Base-by-base conservation (phyloP, 2,888 invertebrate genomes). In the Stenotaenia linearis region DNA sequence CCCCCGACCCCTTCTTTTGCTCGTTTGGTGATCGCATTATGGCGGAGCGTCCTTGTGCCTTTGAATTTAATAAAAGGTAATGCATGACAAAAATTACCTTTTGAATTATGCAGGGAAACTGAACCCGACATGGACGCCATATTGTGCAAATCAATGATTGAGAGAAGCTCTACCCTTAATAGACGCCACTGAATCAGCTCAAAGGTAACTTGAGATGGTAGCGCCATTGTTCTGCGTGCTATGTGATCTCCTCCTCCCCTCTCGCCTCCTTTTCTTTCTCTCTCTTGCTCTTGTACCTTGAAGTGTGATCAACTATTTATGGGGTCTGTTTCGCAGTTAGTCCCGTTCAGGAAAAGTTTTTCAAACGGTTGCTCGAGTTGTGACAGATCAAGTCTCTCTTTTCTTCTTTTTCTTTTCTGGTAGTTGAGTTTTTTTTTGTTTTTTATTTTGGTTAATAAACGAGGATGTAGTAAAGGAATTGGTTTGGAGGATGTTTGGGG, bases 1-100 rank as follows among this genome's bases (percentile, higher is more conserved):
- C 69, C 23, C 69, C 69, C 69, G 50, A 50, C 50, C 50, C 40
- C 50, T n/a, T 50, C 18, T n/a, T 69, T 69, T 69, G 69, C 69
- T 69, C 69, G 69, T 69, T 69, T 69, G 69, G 69, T 69, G 69
- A 69, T 69, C 69, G 69, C 69, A 69, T 69, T 69, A 69, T 69
- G 69, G 69, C 69, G 69, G 69, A 69, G 69, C 69, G 69, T 69
- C 69, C 69, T 69, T 69, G 69, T 69, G 69, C 69, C 69, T 69
- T 69, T 69, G 69, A 69, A 69, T 69, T 69, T 69, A 69, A 69
- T 69, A 69, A 69, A 69, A 69, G 69, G 69, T 69, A 69, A 69
- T 69, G 69, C 69, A 69, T 69, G 69, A 69, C 69, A 69, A 69
- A 69, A 69, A 69, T 69, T 69, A 69, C 69, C 69, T 25, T 69